Evolutionary conservation across 2,113 vertebrate genomes (phyloP), one percentile per base, ranked within the genome.

Genomic region (Zeus faber): DNA sequence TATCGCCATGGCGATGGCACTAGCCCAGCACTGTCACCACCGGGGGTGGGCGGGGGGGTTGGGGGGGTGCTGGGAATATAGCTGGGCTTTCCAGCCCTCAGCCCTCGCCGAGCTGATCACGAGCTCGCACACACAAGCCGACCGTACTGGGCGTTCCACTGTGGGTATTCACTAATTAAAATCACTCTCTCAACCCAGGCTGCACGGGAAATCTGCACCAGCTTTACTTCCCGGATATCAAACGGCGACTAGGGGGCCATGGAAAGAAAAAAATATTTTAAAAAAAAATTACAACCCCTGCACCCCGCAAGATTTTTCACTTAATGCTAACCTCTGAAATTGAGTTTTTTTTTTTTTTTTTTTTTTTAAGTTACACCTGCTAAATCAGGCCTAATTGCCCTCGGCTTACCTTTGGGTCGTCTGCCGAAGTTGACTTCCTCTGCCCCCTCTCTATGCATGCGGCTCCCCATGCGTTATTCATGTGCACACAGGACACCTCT

Each of bases 1-100:
- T n/a, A 88, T 88, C 79, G 82, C 85, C 86, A 85, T 81, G 88
- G 86, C 85, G 79, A 89, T 91, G 89, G 88, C 87, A 86, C 79
- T 82, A 85, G 84, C 88, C 89, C 89, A 89, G 84, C 80, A 79
- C 88, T 89, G 87, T 89, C 88, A 88, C 82, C 67, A 74, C 69
- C 31, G 83, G 75, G 84, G 70, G 61, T 63, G 77, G 70, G 67
- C 81, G 86, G 82, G 69, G 84, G 75, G 82, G 69, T 55, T 60
- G 77, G 71, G 84, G 75, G 83, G 70, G 64, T 62, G 76, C 69
- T 68, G 82, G 85, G 82, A 77, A 79, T 73, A 74, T 57, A 85
- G 76, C 81, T 65, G 51, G 65, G 51, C 80, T 73, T 67, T 77
- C 67, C 78, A 73, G 63, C 68, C 65, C 70, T 71, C 66, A 49